Evolutionary conservation across 2,888 invertebrate genomes (phyloP), one percentile per base, ranked within the genome.

Genomic region (Dioctria rufipes): DNA sequence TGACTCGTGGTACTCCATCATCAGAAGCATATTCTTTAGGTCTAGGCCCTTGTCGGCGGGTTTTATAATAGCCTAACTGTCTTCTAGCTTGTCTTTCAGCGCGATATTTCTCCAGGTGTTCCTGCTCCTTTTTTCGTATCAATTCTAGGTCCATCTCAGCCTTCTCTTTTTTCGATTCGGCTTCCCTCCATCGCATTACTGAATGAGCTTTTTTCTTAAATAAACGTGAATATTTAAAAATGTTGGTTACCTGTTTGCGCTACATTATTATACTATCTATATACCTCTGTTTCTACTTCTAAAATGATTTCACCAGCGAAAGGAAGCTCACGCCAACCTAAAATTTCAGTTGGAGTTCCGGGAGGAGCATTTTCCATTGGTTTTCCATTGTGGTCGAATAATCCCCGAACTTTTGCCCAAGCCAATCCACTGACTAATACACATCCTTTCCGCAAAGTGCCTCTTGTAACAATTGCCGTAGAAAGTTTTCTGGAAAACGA

Each of bases 311-410:
- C 97, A 0, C 99, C 99, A 9, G 98, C 96, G 0, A 93, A 87
- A 0, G 99, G 99, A 83, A 98, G 86, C 83, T 94, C 94, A 83
- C 93, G 92, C 99, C 99, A 99, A 3, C 99, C 99, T 71, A 95
- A 91, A 73, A 98, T 93, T 86, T 95, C 94, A 0, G 94, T 96
- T 0, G 98, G 95, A 2, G 93, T 92, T 3, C 89, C 89, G 0
- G 98, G 96, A n/a, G 91, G 89, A 0, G 95, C 97, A 85, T 91
- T 89, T 5, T 90, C 88, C 2, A 98, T 83, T 0, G 91, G 88
- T 3, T 90, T 88, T 0, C 96, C 96, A 49, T 93, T 92, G 78
- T 96, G 95, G 86, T 96, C 93, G 85, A 94, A 94, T 87, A 99
- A 91, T 3, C 92, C 91, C 63, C 97, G 92, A 0, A 95, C 94